Conservation (phyloP, 2,797 vertebrate species). For the Thaleichthys pacificus region DNA sequence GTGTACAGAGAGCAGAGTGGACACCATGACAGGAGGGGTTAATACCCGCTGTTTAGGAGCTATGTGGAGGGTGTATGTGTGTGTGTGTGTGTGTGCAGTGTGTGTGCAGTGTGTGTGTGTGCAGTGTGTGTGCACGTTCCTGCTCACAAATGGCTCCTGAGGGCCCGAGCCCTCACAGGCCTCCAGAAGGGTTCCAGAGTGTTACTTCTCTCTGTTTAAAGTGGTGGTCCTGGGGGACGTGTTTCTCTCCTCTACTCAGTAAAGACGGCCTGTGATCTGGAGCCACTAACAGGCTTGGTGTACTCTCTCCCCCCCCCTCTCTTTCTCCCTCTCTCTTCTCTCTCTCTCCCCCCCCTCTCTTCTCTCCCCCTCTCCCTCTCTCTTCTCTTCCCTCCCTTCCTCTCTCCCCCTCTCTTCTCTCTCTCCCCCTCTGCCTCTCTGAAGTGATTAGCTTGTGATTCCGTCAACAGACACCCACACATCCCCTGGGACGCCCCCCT, state of each 20-base stretch:
- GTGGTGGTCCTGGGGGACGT: slow-evolving; percentile 69
- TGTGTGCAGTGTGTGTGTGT: no score
- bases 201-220: slow-evolving; percentile 71
- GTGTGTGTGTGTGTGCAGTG: slow-evolving; percentile 19
- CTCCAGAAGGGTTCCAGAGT: slow-evolving; percentile 72
- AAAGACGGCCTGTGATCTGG: slow-evolving; percentile 74
- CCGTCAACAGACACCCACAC: slow-evolving; percentile 70
- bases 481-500: slow-evolving; percentile 68
- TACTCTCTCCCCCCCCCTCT: slow-evolving; percentile 39
- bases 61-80: not conserved
- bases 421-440: slow-evolving; percentile 62
- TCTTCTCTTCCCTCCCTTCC: slow-evolving; percentile 29
- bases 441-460: slow-evolving; percentile 79
- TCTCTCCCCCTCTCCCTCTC: slow-evolving; percentile 19
- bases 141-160: slow-evolving; percentile 62
- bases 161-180: slow-evolving; percentile 66
- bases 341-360: not conserved
- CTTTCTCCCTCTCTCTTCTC: slow-evolving; percentile 39
- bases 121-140: slow-evolving; percentile 1
- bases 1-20: no score
- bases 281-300: slow-evolving; percentile 69
- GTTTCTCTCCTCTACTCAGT: slow-evolving; percentile 75
- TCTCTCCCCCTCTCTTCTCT: slow-evolving; percentile 48
- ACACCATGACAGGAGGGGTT: no score
- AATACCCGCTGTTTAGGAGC: no score